Conservation (phyloP, 2,797 vertebrate genomes). For the Myotis planiceps region DNA sequence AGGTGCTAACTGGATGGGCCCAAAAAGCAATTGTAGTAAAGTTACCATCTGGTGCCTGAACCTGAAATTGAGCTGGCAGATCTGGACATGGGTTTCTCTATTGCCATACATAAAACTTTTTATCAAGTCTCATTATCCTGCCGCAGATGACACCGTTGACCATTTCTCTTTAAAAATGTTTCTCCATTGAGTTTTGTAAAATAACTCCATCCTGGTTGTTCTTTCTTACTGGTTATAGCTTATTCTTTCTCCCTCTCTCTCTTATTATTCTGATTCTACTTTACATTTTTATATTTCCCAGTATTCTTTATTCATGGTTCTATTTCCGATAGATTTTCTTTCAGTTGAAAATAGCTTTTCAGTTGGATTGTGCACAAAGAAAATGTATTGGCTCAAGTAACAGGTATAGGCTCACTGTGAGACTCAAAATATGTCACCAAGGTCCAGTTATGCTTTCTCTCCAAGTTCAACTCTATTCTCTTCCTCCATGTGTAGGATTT, state of each 20-base stretch:
- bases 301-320: not conserved
- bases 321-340: conserved; percentile 14
- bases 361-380: not conserved
- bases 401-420: not conserved
- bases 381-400: not conserved
- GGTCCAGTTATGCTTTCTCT: not conserved
- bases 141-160: not conserved
- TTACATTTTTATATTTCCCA: not conserved
- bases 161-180: not conserved
- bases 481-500: not conserved
- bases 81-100: not conserved
- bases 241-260: not conserved
- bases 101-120: not conserved
- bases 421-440: not conserved
- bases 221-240: not conserved
- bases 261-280: not conserved
- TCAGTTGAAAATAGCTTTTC: conserved; percentile 12
- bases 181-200: conserved; percentile 4
- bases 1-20: not conserved
- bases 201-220: not conserved
- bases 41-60: conserved; percentile 34
- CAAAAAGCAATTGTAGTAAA: not conserved
- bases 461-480: not conserved
- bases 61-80: conserved; percentile 9
- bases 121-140: conserved; percentile 12